Base-by-base conservation (phyloP, 2,888 invertebrate genomes). In the Rhimphoctona megacephalus region DNA sequence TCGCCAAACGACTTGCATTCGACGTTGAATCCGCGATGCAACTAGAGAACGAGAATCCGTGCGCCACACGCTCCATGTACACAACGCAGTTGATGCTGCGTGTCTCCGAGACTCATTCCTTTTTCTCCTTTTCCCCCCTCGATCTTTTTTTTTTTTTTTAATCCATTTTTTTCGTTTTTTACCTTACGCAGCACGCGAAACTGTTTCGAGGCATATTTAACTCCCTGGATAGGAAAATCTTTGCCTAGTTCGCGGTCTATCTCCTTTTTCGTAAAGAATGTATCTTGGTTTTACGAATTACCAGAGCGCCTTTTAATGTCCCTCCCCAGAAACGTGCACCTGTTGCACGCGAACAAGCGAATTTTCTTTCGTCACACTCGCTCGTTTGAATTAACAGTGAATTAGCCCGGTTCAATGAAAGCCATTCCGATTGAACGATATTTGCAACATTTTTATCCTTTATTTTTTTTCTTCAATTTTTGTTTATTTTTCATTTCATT, bases 251-350 rank as follows among this genome's bases (percentile, higher is more conserved):
- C 90, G 88, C 89, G 87, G 89, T 83, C 90, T 89, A 90, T 91
- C 91, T 90, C 92, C 91, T 92, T 92, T 90, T 90, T 89, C 90
- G 46, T 64, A 1, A 89, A 76, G 85, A 86, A 89, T 88, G 86
- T 83, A 85, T 85, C 78, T 19, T 54, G 49, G n/a, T 33, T 78
- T 54, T 30, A 19, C 19, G n/a, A 11, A 33, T 22, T 25, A 39
- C n/a, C n/a, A 25, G 54, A 54, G 67, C 25, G 67, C 49, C 66
- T 49, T 84, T 64, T 77, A 85, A 87, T 90, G 88, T 88, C 90
- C 86, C 86, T 90, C 36, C 36, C 67, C 9, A 78, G 30, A 54
- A 39, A 78, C 19, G 19, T 49, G 22, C 64, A 78, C 77, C 77
- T 74, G 74, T 74, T 74, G 74, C 54, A 43, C 57, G 57, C 52